Conservation (phyloP, 2,113 vertebrate genomes). For the Bothrops jararaca region DNA sequence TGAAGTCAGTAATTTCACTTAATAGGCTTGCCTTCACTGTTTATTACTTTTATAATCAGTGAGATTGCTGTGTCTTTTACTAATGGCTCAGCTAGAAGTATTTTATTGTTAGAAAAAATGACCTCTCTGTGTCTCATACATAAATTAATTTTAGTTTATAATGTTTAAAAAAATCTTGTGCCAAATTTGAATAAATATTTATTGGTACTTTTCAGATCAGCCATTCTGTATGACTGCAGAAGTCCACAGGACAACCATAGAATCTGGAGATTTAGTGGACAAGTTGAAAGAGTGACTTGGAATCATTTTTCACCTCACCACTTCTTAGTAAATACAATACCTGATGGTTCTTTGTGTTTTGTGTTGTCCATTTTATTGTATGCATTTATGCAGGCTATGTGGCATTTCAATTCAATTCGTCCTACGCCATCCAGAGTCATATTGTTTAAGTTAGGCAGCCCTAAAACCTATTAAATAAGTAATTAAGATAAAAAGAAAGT, state of each 20-base stretch:
- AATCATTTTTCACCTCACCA: slow-evolving; percentile 93
- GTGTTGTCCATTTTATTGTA: neutral
- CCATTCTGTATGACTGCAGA: slow-evolving; percentile 89
- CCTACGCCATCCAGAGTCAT: neutral
- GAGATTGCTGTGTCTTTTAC: neutral
- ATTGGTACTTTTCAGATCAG: slow-evolving; percentile 71
- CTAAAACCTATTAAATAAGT: neutral
- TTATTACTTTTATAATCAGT: neutral
- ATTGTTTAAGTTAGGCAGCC: neutral
- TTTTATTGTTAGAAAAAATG: neutral
- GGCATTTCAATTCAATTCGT: neutral
- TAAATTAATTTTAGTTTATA: neutral
- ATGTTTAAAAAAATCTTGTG: neutral
- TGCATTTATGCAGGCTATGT: neutral
- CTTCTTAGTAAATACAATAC: slow-evolving; percentile 80
- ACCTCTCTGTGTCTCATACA: neutral
- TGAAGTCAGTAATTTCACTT: neutral
- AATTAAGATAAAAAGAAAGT: neutral
- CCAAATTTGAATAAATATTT: neutral
- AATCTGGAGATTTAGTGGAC: slow-evolving; percentile 90
- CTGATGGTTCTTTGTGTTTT: neutral
- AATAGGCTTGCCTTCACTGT: neutral
- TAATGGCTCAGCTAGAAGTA: neutral
- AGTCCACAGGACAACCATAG: slow-evolving; percentile 83
- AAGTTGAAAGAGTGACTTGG: slow-evolving; percentile 92